Base-by-base conservation (phyloP, 2,888 invertebrate genomes). In the Hymenopus coronatus region DNA sequence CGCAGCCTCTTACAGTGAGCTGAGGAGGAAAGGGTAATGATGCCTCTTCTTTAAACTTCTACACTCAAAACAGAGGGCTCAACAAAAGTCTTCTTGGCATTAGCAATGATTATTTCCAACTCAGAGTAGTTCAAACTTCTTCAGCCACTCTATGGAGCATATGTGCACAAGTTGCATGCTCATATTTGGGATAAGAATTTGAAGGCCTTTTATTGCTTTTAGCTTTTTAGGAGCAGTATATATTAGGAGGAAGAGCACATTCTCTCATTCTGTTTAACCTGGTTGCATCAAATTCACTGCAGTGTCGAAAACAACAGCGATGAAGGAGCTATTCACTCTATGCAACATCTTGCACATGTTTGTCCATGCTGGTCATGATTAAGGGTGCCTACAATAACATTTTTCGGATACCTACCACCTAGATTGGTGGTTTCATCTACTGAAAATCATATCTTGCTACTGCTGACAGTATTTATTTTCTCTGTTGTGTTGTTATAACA, bases 91-190 rank as follows among this genome's bases (percentile, higher is more conserved):
- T 92, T 92, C 90, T 92, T 92, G n/a, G 90, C 88, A 85, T 88
- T 90, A 30, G 90, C 89, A 83, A 92, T 91, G 28, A 92, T 90
- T 30, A 88, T 89, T 89, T 92, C 91, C n/a, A 91, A 91, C 20
- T 90, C 85, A 87, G 90, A n/a, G 88, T 92, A 88, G n/a, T 91
- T 86, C 20, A 83, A 70, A 92, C 90, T 84, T 90, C 88, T 91
- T 92, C 92, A 20, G 91, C 91, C 9, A 92, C 91, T 88, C 91
- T 83, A 89, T 92, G 91, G 12, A 92, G 70, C 30, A 90, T 91
- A 89, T 92, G 92, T n/a, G 92, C 92, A 87, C 92, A 92, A 54
- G 92, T 92, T 27, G 91, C 88, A 88, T 92, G 92, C 12, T 92
- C 70, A 84, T 92, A 87, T 87, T 91, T 91, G 12, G 91, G 90